Percentiles rank a stretch among this genome's conserved stretches.
Evolutionary conservation across 2,797 vertebrate genomes (phyloP).

Genomic region (Gephyroberyx darwinii): DNA sequence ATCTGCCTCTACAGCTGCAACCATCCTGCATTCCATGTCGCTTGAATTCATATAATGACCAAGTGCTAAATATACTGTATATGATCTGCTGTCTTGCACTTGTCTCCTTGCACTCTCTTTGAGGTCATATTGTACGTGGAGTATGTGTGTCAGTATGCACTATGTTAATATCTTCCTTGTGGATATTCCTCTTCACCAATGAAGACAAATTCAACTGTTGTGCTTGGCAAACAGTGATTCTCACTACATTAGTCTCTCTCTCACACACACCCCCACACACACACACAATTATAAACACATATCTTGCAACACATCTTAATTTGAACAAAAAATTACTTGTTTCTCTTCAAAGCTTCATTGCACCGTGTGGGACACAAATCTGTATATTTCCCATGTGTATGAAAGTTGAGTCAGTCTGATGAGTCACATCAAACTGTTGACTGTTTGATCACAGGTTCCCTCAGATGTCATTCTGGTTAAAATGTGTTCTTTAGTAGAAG

Average conservation of each 20-base stretch:
- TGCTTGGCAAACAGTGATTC: neutral
- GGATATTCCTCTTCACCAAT: neutral
- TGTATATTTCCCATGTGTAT: conserved; percentile 46
- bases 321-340: neutral
- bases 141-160: neutral
- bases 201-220: neutral
- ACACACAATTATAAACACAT: neutral
- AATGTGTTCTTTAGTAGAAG: conserved; percentile 57
- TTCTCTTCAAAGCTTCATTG: conserved; percentile 48
- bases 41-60: conserved; percentile 40
- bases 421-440: conserved; percentile 57
- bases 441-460: conserved; percentile 66
- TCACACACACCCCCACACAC: neutral
- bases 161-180: too few relatives aligned
- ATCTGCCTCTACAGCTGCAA: conserved; percentile 66
- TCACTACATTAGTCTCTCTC: neutral
- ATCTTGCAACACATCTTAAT: neutral
- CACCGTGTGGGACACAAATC: conserved; percentile 53
- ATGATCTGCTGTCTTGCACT: conserved; percentile 3
- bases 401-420: conserved; percentile 35
- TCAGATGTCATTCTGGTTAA: conserved; percentile 61
- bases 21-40: conserved; percentile 54
- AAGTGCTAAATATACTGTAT: conserved; percentile 29
- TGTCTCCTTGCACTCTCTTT: neutral
- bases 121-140: neutral